These are phyloP conservation scores for Equus quagga DNA, from an alignment of 2,113 vertebrate species.

Conservation along the genomic window DNA sequence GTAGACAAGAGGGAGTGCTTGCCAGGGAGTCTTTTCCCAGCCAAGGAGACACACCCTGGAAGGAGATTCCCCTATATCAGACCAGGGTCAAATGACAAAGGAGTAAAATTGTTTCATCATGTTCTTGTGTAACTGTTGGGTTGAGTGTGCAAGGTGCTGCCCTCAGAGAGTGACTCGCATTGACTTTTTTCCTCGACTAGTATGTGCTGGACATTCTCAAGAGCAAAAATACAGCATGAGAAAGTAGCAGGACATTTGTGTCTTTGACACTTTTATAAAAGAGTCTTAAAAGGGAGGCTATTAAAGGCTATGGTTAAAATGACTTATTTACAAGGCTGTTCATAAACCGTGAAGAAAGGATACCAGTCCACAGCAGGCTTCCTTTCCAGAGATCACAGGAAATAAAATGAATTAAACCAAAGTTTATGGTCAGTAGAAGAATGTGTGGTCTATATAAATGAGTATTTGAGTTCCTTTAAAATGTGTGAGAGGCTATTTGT, in stretches of 20 bases:
- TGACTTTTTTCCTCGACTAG: not conserved
- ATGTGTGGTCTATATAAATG: not conserved
- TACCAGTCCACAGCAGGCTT: not conserved
- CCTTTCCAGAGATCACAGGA: not conserved
- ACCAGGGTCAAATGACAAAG: not conserved
- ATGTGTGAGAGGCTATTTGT: not conserved
- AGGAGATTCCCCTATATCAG: not conserved
- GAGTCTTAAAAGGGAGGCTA: not conserved
- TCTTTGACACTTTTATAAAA: not conserved
- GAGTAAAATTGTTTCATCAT: not conserved
- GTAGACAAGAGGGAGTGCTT: not conserved
- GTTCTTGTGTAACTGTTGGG: not conserved
- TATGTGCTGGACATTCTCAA: not conserved
- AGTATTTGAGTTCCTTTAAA: not conserved
- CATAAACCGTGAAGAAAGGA: not conserved
- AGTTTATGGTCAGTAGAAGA: not conserved
- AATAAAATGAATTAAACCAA: slow-evolving; percentile 7
- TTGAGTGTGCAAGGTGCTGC: not conserved
- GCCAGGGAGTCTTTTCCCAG: not conserved
- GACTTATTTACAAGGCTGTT: not conserved
- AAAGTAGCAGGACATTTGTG: not conserved
- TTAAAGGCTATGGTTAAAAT: not conserved
- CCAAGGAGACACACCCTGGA: not conserved
- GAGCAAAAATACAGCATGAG: not conserved
- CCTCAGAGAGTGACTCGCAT: not conserved